Evolutionary conservation across 1,140 invertebrate genomes (phyloP), one percentile per base, ranked within the genome.

Genomic region (Mycetomoellerius zeteki): DNA sequence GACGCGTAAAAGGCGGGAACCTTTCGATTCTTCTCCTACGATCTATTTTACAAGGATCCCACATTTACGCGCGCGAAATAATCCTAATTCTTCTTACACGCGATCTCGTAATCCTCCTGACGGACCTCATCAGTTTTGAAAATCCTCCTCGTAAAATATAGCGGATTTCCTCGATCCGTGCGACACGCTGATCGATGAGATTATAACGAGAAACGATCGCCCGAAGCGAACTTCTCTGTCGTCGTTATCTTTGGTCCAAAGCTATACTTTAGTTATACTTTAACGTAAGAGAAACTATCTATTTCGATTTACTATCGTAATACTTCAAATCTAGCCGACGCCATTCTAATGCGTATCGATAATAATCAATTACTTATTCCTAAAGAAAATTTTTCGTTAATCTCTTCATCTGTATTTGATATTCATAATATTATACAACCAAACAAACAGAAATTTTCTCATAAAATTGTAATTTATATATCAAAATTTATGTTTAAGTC

Each of bases 181-280:
- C 47, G 30, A 80, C 80, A n/a, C 80, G 24, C 67, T 60, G 67
- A 75, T 84, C 24, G 69, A 84, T 75, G 27, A 84, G 37, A 75
- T 84, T 82, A 82, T 73, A 82, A 73, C 80, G 54, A 84, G 69
- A 84, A 84, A 84, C 54, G 60, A 84, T 84, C 69, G 43, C 52
- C 8, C 37, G 80, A 60, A 60, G 69, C 80, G 37, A 19, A 58
- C 37, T 37, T 10, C 54, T 84, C 24, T 75, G 58, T 84, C 80
- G 37, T 84, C 69, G 37, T 84, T 84, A 75, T 84, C 69, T 84
- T 75, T 84, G 19, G 14, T 47, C 19, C 54, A 47, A 5, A 62
- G 56, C 69, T 84, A 75, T 84, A 60, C 54, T 84, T 75, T 62
- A 62, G 54, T 14, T 73, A 73, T 60, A 75, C 69, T 84, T 60